Evolutionary conservation across 2,888 invertebrate genomes (phyloP), one percentile per base, ranked within the genome.

Genomic region (Leucozona laternaria): DNA sequence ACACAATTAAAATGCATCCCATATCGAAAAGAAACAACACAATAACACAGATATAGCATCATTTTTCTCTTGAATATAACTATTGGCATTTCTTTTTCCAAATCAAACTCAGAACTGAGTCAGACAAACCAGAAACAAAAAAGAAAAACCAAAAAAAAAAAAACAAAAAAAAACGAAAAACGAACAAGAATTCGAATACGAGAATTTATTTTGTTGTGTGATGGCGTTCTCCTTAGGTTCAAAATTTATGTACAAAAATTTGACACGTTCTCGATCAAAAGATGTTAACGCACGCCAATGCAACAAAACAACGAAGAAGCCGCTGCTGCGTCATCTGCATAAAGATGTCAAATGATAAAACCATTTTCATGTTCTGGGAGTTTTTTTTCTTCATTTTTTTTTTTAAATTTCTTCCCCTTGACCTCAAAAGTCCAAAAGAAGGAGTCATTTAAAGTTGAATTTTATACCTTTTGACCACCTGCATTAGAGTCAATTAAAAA

Each of bases 181-280:
- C 6, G 7, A 50, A 57, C 11, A 77, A 58, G 37, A 68, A 75
- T 57, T 79, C n/a, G 13, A 55, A n/a, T n/a, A 58, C 25, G 34
- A 58, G 34, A 70, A 60, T 25, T 17, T 58, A 64, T 66, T 64
- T 81, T 62, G 37, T 62, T 77, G 15, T 58, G 20, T 17, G 58
- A 22, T 20, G 68, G 20, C 28, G 31, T 40, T 28, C 78, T 20
- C 40, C 48, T 58, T 66, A 57, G 48, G 53, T 13, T 48, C 55
- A 72, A 68, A 66, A 80, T 37, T 53, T 53, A 25, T 68, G 53
- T 80, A 55, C 72, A 76, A 17, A 66, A 55, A 68, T 85, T 77
- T 85, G 84, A 85, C 84, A 80, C 80, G 70, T 77, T 85, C 66
- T 55, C 84, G 72, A 60, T 80, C 58, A 66, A 77, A 80, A 58